These are phyloP conservation scores for Laticauda colubrina DNA, from an alignment of 2,113 vertebrate species.

Conservation along the genomic window DNA sequence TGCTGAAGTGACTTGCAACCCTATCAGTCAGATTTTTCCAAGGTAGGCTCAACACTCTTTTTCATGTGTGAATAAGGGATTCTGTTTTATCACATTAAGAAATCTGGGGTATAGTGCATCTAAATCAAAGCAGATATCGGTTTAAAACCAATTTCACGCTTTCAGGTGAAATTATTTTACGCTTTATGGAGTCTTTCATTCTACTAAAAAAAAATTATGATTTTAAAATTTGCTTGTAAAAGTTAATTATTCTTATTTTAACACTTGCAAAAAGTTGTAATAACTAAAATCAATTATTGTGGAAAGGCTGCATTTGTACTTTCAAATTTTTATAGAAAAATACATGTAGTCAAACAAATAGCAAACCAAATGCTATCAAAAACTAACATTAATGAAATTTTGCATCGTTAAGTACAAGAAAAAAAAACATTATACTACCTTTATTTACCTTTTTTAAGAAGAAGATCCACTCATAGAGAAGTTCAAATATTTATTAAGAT, in stretches of 20 bases:
- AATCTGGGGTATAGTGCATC: constrained; percentile 8
- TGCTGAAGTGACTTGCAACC: constrained; percentile 41
- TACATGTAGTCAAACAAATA: not conserved
- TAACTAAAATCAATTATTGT: not conserved
- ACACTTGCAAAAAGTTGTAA: not conserved
- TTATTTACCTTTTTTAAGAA: not conserved
- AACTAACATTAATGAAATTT: constrained; percentile 28
- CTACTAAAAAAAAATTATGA: constrained; percentile 26
- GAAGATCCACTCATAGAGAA: not conserved
- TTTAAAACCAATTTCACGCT: constrained; percentile 16
- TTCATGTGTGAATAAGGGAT: constrained; percentile 34
- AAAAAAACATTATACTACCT: constrained; percentile 7
- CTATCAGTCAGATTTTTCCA: constrained; percentile 44
- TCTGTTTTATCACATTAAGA: constrained; percentile 40
- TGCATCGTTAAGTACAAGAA: not conserved
- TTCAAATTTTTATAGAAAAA: not conserved
- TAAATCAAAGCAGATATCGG: not conserved
- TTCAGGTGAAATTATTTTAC: constrained; percentile 27
- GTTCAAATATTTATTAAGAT: not conserved
- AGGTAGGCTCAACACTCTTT: constrained; percentile 34
- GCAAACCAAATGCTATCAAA: not conserved
- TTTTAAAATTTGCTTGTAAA: constrained; percentile 13
- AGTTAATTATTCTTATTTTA: constrained; percentile 14
- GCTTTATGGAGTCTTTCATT: constrained; percentile 35
- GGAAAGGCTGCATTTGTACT: constrained; percentile 39